These are phyloP conservation scores for Knipowitschia caucasica DNA, from an alignment of 2,797 vertebrate species.

Conservation along the genomic window DNA sequence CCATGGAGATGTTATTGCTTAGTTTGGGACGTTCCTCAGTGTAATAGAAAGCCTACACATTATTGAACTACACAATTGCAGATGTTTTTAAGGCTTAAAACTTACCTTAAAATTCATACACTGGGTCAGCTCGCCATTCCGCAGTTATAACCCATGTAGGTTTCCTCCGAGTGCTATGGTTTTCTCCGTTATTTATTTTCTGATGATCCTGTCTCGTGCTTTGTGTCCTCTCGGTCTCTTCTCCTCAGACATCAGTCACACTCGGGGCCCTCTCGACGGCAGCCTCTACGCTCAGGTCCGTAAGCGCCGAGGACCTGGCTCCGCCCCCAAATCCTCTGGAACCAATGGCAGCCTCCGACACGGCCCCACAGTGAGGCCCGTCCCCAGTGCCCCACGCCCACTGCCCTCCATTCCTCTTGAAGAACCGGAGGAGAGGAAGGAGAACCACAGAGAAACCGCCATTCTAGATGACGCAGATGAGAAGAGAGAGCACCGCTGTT, in stretches of 20 bases:
- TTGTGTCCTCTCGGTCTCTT: not conserved
- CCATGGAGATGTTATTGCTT: no score
- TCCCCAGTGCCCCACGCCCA: conserved; percentile 51
- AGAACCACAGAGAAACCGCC: conserved; percentile 80
- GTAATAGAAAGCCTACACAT: no score
- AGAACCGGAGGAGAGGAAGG: conserved; percentile 46
- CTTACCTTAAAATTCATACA: no score
- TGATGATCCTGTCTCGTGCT: no score
- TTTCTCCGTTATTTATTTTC: no score
- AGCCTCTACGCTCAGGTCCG: conserved; percentile 89
- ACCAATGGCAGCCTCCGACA: conserved; percentile 63
- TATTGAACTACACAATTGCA: no score
- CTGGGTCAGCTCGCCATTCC: no score
- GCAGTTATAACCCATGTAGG: no score
- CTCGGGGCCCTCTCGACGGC: conserved; percentile 86
- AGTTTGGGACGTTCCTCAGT: no score
- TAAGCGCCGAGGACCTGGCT: conserved; percentile 74
- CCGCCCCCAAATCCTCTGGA: conserved; percentile 46
- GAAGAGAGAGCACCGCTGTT: conserved; percentile 44
- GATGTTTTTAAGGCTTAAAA: no score
- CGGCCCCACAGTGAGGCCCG: conserved; percentile 61
- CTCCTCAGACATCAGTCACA: conserved; percentile 79
- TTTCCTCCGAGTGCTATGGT: no score
- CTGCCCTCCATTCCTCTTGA: conserved; percentile 67
- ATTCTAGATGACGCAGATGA: conserved; percentile 82